phyloP scores from a whole-genome alignment of 2,797 vertebrate species.

The Megaceryle alcyon region DNA sequence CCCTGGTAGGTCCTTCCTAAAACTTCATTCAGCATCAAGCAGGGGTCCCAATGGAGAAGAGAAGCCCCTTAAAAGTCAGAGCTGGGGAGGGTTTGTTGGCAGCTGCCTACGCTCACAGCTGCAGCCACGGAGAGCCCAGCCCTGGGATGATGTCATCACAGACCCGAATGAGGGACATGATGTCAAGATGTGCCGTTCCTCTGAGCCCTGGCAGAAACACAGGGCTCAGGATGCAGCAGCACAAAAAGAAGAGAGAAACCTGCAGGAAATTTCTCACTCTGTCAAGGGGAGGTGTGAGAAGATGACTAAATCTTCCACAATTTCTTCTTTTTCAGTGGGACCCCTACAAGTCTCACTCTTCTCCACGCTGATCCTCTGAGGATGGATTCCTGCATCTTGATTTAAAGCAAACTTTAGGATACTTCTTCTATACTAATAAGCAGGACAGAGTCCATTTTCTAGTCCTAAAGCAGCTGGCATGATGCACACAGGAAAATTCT shows the following conservation, averaged over 20 bases:
- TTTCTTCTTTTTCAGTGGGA: not conserved
- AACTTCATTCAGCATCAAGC: not conserved
- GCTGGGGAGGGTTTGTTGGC: slow-evolving; percentile 8
- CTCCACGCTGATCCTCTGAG: not conserved
- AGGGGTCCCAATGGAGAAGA: not conserved
- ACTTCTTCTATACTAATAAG: not conserved
- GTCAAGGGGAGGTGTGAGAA: not conserved
- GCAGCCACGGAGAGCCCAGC: not conserved
- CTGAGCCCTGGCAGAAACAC: not conserved
- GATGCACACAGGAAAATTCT: not conserved
- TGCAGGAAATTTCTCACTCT: not conserved
- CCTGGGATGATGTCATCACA: not conserved
- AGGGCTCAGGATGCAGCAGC: not conserved
- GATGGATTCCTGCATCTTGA: not conserved
- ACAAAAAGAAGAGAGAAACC: not conserved
- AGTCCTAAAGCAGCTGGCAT: not conserved
- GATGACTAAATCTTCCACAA: not conserved
- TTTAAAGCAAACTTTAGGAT: not conserved
- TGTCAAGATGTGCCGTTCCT: not conserved
- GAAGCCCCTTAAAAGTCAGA: not conserved
- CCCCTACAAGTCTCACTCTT: not conserved
- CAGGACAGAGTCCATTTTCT: not conserved
- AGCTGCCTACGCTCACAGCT: not conserved
- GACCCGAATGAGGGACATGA: not conserved
- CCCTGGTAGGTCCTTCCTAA: not conserved